These are phyloP conservation scores for Saccostrea cuccullata DNA, from an alignment of 1,140 invertebrate genomes.

Conservation along the genomic window DNA sequence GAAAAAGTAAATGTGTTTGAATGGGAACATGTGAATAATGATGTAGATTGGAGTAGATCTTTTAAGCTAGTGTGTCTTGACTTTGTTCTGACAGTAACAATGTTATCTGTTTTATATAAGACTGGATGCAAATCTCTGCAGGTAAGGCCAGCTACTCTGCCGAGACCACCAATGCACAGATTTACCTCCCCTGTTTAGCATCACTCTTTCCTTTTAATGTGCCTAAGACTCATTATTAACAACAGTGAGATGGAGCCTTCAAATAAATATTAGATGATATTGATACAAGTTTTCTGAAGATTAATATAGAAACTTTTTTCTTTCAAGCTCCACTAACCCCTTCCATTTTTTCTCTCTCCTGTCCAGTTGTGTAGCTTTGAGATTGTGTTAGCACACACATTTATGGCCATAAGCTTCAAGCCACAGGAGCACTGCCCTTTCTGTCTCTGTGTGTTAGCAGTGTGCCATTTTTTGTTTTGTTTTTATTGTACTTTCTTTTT, in stretches of 20 bases:
- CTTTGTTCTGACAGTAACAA: neutral
- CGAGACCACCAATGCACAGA: constrained; percentile 20
- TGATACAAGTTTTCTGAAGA: neutral
- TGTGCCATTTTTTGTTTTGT: neutral
- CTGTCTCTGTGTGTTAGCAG: neutral
- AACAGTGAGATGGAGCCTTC: neutral
- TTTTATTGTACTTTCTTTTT: constrained; percentile 7
- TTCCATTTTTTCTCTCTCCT: neutral
- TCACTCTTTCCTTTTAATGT: constrained; percentile 11
- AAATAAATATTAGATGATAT: no score
- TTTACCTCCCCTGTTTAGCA: constrained; percentile 14
- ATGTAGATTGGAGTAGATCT: neutral
- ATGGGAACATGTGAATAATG: no score
- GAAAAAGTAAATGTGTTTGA: no score
- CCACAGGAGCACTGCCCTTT: neutral
- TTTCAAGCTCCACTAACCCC: neutral
- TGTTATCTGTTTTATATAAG: constrained; percentile 47
- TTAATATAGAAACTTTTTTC: constrained; percentile 10
- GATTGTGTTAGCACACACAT: neutral
- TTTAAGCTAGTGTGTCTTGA: neutral
- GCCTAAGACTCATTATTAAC: neutral
- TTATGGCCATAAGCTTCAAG: neutral
- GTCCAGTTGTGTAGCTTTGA: neutral
- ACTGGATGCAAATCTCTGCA: constrained; percentile 41
- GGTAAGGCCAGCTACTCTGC: constrained; percentile 33